Conservation (phyloP, 1,140 invertebrate species). For the Drosophila equinoxialis region DNA sequence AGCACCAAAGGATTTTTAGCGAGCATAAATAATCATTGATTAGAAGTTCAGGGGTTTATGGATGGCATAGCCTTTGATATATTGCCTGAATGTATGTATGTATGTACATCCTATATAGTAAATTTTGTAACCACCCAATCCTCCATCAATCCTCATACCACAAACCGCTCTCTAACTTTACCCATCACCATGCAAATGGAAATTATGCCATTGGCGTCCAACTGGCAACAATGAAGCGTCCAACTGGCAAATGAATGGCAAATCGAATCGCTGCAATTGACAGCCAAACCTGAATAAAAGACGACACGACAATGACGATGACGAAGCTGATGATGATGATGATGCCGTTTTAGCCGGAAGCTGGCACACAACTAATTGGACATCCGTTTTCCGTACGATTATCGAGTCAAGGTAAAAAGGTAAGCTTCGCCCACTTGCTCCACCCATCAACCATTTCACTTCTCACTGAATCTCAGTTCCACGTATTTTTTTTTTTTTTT, state of each 20-base stretch:
- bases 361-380: conserved; percentile 79
- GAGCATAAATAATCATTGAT: conserved; percentile 67
- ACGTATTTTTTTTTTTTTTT: not conserved
- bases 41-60: conserved; percentile 34
- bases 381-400: conserved; percentile 77
- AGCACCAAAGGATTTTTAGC: conserved; percentile 47
- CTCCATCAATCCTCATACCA: conserved; percentile 11
- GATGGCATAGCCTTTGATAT: conserved; percentile 35
- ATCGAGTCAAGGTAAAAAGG: conserved; percentile 57
- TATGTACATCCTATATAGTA: too few species aligned
- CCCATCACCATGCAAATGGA: conserved; percentile 60
- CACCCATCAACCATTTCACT: conserved; percentile 20
- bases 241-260: conserved; percentile 54
- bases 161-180: conserved; percentile 57
- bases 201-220: conserved; percentile 64
- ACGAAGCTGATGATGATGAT: conserved; percentile 22
- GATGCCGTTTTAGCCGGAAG: conserved; percentile 59
- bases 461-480: conserved; percentile 22
- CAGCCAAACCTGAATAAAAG: conserved; percentile 43
- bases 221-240: conserved; percentile 50
- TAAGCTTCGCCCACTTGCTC: conserved; percentile 3
- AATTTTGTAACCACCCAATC: not conserved
- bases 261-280: conserved; percentile 48
- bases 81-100: conserved; percentile 37
- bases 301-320: conserved; percentile 15